Evolutionary conservation across 2,888 invertebrate species (phyloP).

Genomic region (Melikaiella ostensackeni): DNA sequence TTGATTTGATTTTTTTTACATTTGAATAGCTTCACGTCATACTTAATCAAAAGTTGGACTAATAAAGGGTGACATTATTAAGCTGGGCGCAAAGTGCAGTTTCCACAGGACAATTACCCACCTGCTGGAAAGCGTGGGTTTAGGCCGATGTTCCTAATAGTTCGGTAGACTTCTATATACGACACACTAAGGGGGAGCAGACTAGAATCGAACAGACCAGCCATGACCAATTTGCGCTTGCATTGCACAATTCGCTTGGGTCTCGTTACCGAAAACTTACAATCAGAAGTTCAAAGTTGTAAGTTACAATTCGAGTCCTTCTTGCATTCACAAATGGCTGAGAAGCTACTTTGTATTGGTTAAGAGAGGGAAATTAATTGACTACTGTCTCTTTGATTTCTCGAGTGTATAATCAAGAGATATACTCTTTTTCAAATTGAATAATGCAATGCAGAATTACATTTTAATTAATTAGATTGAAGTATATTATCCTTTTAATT

Average conservation of each 20-base stretch:
- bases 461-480: no score
- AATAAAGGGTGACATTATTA: conserved; percentile 14
- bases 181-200: conserved; percentile 57
- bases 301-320: neutral
- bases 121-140: conserved; percentile 60
- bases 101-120: conserved; percentile 62
- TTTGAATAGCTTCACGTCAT: conserved; percentile 9
- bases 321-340: neutral
- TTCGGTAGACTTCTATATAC: conserved; percentile 68
- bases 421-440: no score
- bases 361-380: neutral
- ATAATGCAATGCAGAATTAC: no score
- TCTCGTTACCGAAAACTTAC: conserved; percentile 28
- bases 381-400: neutral
- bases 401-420: neutral
- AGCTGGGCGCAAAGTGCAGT: conserved; percentile 46
- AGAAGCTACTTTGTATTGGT: neutral
- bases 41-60: conserved; percentile 43
- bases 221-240: conserved; percentile 75
- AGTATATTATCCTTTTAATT: no score
- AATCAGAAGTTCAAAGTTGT: conserved; percentile 17
- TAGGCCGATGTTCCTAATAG: conserved; percentile 70
- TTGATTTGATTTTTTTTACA: no score
- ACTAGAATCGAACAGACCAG: conserved; percentile 67
- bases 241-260: conserved; percentile 53